Evolutionary conservation across 2,113 vertebrate species (phyloP), one percentile per base, ranked within the genome.

Genomic region (Antechinus flavipes): DNA sequence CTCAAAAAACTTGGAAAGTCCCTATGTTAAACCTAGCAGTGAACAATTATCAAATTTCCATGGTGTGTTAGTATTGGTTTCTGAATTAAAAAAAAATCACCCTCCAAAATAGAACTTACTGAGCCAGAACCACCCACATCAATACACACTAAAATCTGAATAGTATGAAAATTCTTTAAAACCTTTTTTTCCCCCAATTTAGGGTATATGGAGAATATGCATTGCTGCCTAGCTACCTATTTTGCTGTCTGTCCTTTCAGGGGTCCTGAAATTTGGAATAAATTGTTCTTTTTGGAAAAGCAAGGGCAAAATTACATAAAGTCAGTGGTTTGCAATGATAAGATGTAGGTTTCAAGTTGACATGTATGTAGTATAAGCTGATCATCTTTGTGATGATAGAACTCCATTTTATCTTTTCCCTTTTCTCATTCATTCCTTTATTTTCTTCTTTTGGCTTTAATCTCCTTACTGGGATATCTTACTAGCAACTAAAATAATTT

Each of bases 101-200:
- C 9, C 23, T 95, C 95, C 91, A 96, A 96, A 97, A 98, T 97
- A 98, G 98, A 76, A 89, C 23, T 30, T 25, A 30, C 94, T 54
- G 91, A 95, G 92, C 95, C 91, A 5, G 96, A 97, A 76, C 96
- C 97, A 52, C 98, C 97, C 96, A 96, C 97, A 8, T 1, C 93
- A 56, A 56, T 9, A 54, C 91, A 54, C 93, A 54, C 0, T 35
- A 16, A 12, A 94, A 97, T 98, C 97, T 98, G 97, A 96, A 96
- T 97, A 52, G 46, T 95, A 98, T 98, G 97, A 95, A 98, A 98
- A 98, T 97, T 90, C 5, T n/a, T 76, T n/a, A 76, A 90, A 49
- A 50, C 9, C 7, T n/a, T 93, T 76, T 90, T 76, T 92, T 94
- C 95, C 61, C 14, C 19, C 25, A 94, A 92, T 93, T 94, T 46